Base-by-base conservation (phyloP, 2,113 vertebrate species). In the Sylvia atricapilla region DNA sequence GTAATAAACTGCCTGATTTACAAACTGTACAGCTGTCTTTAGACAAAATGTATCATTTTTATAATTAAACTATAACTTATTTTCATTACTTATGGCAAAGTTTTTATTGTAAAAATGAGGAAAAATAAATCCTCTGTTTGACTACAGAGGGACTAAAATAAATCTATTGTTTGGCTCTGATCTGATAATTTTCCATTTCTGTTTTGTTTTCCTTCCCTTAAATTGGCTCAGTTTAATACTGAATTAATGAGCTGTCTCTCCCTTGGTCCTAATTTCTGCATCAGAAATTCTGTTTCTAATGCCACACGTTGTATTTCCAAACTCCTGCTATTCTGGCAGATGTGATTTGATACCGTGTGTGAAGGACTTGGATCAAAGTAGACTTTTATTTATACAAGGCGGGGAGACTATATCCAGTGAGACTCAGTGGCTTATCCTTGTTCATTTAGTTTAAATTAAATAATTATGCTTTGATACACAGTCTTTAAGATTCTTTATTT, bases 241-340 rank as follows among this genome's bases (percentile, higher is more conserved):
- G 90, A 95, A 95, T 95, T 96, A 96, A 93, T 95, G 82, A 90
- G 35, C 85, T 92, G 56, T 86, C 83, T 86, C 68, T 95, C 88
- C 88, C 85, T 93, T 23, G 47, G 63, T 91, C 56, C 52, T 94
- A 93, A 92, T 93, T 92, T 97, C 85, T 94, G 79, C 85, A 84
- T 94, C 75, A 95, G 52, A 96, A 95, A 84, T 81, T 90, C 79
- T 94, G 52, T 33, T 88, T 91, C 68, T 88, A 84, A 88, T 68
- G 64, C 72, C 52, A 84, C 72, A 74, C 31, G 30, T 85, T 87
- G 22, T 84, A 55, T 93, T 90, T 94, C 88, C 56, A 92, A 78
- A 89, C 49, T 86, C 64, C 75, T 95, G 52, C 76, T 92, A 64
- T 93, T 96, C 67, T 86, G 50, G 50, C 59, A 4, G 6, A 94